Conservation (phyloP, 2,113 vertebrate genomes). For the Lamprotornis superbus region DNA sequence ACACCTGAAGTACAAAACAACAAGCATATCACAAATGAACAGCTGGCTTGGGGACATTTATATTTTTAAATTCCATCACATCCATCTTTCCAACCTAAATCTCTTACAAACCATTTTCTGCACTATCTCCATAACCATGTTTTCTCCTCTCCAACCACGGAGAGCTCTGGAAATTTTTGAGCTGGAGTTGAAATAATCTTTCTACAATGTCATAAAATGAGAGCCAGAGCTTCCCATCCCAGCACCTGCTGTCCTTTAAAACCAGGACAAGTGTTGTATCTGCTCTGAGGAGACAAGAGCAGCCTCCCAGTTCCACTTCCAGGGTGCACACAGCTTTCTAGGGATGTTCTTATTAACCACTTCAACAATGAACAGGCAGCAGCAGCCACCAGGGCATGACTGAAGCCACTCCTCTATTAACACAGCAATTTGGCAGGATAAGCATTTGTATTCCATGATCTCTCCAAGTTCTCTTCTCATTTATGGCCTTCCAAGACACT, state of each 20-base stretch:
- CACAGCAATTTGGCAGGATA: background rate
- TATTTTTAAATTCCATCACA: background rate
- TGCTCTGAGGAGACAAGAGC: background rate
- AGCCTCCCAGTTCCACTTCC: background rate
- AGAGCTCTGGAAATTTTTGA: background rate
- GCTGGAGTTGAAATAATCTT: background rate
- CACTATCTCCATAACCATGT: background rate
- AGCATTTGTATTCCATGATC: background rate
- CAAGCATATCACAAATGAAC: background rate
- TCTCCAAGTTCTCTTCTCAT: background rate
- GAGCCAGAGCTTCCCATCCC: background rate
- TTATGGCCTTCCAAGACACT: background rate
- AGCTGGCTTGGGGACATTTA: background rate
- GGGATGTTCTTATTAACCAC: background rate
- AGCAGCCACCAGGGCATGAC: background rate
- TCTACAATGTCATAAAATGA: background rate
- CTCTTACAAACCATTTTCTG: background rate
- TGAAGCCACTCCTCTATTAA: background rate
- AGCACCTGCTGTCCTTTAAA: background rate
- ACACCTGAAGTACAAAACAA: background rate
- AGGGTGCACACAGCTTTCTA: background rate
- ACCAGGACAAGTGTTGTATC: background rate
- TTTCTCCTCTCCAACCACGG: background rate
- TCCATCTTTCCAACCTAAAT: background rate
- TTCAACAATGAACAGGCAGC: background rate